Conservation (phyloP, 2,113 vertebrate genomes). For the Okapia johnstoni region DNA sequence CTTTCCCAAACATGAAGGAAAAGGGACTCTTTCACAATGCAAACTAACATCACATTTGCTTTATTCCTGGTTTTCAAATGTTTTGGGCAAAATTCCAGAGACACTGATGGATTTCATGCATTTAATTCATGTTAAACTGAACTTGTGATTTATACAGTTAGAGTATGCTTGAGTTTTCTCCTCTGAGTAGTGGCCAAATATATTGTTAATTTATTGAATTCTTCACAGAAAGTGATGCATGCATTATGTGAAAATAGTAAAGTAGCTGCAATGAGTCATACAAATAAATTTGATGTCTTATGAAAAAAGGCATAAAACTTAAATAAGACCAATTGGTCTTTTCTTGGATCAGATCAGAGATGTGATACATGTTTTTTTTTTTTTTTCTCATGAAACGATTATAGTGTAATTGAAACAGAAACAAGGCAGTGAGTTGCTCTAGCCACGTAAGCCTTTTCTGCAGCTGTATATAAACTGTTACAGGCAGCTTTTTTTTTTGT, state of each 20-base stretch:
- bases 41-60: constrained; percentile 65
- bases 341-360: constrained; percentile 52
- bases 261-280: background rate
- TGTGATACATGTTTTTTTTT: constrained; percentile 8
- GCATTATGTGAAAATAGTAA: constrained; percentile 37
- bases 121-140: constrained; percentile 64
- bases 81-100: constrained; percentile 58
- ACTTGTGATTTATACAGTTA: constrained; percentile 43
- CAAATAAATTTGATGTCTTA: background rate
- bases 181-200: background rate
- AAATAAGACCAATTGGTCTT: background rate
- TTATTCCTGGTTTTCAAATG: constrained; percentile 69
- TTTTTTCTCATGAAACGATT: constrained; percentile 26
- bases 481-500: background rate
- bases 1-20: constrained; percentile 35
- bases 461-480: background rate
- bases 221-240: constrained; percentile 21
- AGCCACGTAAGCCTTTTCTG: background rate
- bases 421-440: background rate
- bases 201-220: constrained; percentile 46
- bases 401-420: background rate
- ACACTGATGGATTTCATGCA: constrained; percentile 59
- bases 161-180: background rate
- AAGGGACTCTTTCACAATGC: constrained; percentile 70
- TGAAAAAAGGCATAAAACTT: background rate